Conservation (phyloP, 2,888 invertebrate genomes). For the Xestia rhomboidea region DNA sequence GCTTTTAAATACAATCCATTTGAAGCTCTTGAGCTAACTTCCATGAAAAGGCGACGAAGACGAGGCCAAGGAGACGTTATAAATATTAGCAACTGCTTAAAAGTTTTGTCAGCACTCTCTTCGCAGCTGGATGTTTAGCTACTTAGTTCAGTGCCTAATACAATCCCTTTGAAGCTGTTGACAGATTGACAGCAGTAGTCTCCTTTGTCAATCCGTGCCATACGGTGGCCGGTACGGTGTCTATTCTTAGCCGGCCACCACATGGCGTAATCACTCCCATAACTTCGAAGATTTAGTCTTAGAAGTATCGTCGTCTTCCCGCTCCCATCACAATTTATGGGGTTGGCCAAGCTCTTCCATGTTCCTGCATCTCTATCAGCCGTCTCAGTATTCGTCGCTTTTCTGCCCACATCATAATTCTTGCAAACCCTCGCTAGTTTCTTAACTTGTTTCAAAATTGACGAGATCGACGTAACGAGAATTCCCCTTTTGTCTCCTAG, state of each 20-base stretch:
- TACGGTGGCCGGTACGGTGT: conserved; percentile 1
- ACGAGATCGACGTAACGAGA: too few species aligned
- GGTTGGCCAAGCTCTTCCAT: neutral
- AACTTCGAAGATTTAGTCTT: neutral
- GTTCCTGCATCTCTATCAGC: neutral
- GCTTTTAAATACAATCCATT: neutral
- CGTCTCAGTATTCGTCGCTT: too few species aligned
- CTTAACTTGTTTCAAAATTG: too few species aligned
- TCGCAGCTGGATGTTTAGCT: neutral
- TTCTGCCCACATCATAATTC: neutral
- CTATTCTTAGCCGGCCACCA: conserved; percentile 29
- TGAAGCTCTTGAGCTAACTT: neutral
- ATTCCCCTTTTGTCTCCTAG: too few species aligned
- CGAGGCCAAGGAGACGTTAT: too few species aligned
- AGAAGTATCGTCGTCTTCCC: neutral
- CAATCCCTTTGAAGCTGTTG: conserved; percentile 28
- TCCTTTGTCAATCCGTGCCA: conserved; percentile 37
- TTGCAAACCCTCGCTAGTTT: too few species aligned
- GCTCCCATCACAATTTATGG: neutral
- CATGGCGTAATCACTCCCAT: neutral
- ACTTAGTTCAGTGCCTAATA: neutral
- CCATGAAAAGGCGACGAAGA: neutral
- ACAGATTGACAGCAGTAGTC: conserved; percentile 29
- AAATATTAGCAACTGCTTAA: neutral
- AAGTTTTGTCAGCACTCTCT: neutral